Conservation (phyloP, 92 coral and sea anemone species). For the Paragorgia papillata region DNA sequence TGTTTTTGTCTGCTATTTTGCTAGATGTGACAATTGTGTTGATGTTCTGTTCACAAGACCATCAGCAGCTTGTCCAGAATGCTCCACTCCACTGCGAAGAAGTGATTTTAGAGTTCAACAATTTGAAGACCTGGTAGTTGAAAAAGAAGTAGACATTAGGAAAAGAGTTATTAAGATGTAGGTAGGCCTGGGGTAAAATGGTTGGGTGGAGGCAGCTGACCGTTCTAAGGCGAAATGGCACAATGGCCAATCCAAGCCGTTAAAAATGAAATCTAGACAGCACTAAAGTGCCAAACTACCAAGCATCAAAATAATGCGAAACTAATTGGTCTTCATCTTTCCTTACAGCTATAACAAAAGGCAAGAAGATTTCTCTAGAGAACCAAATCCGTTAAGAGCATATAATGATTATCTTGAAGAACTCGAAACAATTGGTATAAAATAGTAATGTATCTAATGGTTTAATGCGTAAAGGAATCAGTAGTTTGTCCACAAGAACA, state of each 20-base stretch:
- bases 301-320: too few species aligned
- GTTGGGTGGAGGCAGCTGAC: neutral
- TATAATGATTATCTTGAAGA: constrained; percentile 97
- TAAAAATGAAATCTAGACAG: too few species aligned
- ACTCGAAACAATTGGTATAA: constrained; percentile 76
- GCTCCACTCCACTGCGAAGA: constrained; percentile 88
- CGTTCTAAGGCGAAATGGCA: neutral
- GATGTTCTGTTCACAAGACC: constrained; percentile 96
- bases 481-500: too few species aligned
- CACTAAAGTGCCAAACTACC: too few species aligned
- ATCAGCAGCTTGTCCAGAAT: constrained; percentile 98
- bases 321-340: neutral
- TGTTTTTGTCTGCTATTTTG: neutral
- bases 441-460: neutral
- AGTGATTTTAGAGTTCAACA: constrained; percentile 93
- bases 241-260: too few species aligned
- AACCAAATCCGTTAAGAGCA: constrained; percentile 71
- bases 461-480: too few species aligned
- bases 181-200: neutral
- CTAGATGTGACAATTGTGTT: constrained; percentile 84
- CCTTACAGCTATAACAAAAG: constrained; percentile 81
- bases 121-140: constrained; percentile 96
- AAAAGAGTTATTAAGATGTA: constrained; percentile 83
- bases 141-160: constrained; percentile 97
- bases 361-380: constrained; percentile 79